Evolutionary conservation across 1,140 invertebrate species (phyloP).

Genomic region (Drosophila serrata): DNA sequence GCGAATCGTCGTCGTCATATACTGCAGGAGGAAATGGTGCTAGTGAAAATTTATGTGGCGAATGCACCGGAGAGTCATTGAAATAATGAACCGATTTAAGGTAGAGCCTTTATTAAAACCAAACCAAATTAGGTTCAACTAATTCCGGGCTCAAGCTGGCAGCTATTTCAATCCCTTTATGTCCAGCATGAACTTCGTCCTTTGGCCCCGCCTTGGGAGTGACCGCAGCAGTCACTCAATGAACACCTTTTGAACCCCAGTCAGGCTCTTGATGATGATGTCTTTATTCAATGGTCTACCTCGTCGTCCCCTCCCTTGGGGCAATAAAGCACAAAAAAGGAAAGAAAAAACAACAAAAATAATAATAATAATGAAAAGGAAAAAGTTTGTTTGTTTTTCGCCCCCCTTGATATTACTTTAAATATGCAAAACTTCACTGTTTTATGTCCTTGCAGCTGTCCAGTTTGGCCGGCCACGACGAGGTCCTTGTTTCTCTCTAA

Average conservation of each 20-base stretch:
- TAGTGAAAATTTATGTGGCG: slow-evolving; percentile 16
- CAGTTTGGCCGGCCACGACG: slow-evolving; percentile 37
- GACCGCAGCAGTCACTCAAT: slow-evolving; percentile 45
- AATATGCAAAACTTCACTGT: slow-evolving; percentile 70
- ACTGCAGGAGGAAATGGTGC: slow-evolving; percentile 1
- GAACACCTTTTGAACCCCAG: slow-evolving; percentile 51
- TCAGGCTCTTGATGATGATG: slow-evolving; percentile 2
- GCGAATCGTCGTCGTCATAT: not conserved
- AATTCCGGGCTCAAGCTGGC: not conserved
- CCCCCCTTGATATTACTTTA: slow-evolving; percentile 58
- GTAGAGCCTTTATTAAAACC: slow-evolving; percentile 1
- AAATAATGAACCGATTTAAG: slow-evolving; percentile 24
- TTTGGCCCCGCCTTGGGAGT: not conserved
- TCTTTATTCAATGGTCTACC: slow-evolving; percentile 32
- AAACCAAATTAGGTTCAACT: slow-evolving; percentile 11
- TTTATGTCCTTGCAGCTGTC: slow-evolving; percentile 61
- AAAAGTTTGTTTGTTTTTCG: slow-evolving; percentile 43
- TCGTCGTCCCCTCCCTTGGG: slow-evolving; percentile 17
- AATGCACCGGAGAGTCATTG: slow-evolving; percentile 32
- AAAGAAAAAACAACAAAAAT: slow-evolving; percentile 29
- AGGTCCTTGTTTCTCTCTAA: slow-evolving; percentile 41
- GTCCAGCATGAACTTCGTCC: not conserved
- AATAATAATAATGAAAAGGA: slow-evolving; percentile 54
- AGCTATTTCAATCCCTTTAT: not conserved
- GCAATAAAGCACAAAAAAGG: slow-evolving; percentile 41